Base-by-base conservation (phyloP, 2,797 vertebrate genomes). In the Poecilia gillii region DNA sequence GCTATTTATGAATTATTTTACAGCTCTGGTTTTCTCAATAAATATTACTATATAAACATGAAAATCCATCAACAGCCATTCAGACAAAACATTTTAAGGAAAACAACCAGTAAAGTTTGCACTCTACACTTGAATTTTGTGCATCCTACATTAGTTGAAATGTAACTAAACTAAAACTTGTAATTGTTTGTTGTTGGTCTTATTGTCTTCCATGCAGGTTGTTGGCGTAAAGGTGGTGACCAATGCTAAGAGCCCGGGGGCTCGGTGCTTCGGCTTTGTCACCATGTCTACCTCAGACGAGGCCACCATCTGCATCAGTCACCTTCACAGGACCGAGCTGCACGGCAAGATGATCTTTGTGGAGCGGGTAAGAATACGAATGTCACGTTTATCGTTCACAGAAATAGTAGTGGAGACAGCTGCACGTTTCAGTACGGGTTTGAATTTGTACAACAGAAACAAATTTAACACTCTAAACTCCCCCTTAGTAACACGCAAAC, bases 321-420 rank as follows among this genome's bases (percentile, higher is more conserved):
- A 99, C 71, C 96, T 99, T 4, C 98, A 99, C 93, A 95, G 98
- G 75, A 99, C 98, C 0, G 98, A 99, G 84, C 95, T 99, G 75
- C 98, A 99, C 1, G 99, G 99, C 20, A 96, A 96, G 84, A 99
- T 99, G 99, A 99, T 99, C 92, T 99, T 98, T 23, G 98, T 99
- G 77, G 99, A 99, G 90, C 96, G 96, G 94, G 99, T 98, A 53
- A 90, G 96, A 80, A 25, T 0, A 0, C 0, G 1, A 31, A 31
- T 31, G 16, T 36, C 3, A 4, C 16, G 23, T 59, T 53, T 28
- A 25, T 68, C 7, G 25, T 11, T 68, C 33, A 23, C 36, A 2
- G 36, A 36, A 66, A 66, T 64, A 9, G 31, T 20, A 16, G 11
- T 7, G 6, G 16, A 3, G 4, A 1, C 14, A 20, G 33, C 18